Conservation (phyloP, 2,113 vertebrate species). For the Poecilia latipinna region DNA sequence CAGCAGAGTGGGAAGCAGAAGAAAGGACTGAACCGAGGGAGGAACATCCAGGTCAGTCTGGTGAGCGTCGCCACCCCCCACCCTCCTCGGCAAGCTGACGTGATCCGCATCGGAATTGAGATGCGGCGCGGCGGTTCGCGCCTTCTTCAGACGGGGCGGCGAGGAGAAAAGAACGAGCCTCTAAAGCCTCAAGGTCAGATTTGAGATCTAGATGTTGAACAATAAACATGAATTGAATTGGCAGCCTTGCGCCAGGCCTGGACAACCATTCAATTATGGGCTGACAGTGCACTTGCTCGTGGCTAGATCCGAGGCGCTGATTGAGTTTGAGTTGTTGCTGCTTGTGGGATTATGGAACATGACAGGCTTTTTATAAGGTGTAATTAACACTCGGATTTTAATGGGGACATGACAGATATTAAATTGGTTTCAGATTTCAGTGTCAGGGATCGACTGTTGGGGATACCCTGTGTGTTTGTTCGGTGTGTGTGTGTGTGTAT, state of each 20-base stretch:
- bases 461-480: conserved; percentile 5
- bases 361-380: conserved; percentile 82
- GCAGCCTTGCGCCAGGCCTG: conserved; percentile 26
- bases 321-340: conserved; percentile 76
- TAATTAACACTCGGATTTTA: conserved; percentile 81
- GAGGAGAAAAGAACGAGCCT: conserved; percentile 49
- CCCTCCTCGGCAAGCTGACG: conserved; percentile 64
- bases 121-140: conserved; percentile 37
- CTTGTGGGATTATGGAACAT: conserved; percentile 78
- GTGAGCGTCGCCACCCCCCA: conserved; percentile 17
- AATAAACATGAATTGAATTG: conserved; percentile 68
- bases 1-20: conserved; percentile 35
- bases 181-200: conserved; percentile 65
- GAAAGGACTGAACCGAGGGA: conserved; percentile 54
- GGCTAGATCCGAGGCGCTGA: conserved; percentile 64
- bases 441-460: conserved; percentile 44
- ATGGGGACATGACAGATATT: conserved; percentile 82
- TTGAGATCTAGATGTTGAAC: conserved; percentile 49
- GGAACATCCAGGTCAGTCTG: conserved; percentile 68
- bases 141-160: conserved; percentile 54
- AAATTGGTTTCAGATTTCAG: conserved; percentile 79
- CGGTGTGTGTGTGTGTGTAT: neutral
- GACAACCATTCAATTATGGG: conserved; percentile 62
- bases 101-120: conserved; percentile 72
- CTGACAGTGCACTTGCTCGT: conserved; percentile 60